A percentile compares a stretch with the other conserved stretches of the same genome.
Conservation (phyloP, 2,113 vertebrate genomes). For the Rattus rattus region DNA sequence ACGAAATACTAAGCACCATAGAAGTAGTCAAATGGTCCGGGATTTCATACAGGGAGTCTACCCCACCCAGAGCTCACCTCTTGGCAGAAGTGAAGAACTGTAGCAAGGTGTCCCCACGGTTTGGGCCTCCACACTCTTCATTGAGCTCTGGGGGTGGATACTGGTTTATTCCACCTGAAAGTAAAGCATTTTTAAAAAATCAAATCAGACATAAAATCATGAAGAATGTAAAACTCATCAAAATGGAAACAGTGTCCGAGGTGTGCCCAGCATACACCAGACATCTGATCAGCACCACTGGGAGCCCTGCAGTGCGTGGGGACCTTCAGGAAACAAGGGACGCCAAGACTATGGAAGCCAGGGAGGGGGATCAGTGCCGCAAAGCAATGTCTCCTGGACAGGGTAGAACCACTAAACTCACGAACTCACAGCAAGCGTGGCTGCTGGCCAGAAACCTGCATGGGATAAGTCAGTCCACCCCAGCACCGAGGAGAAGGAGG, state of each 20-base stretch:
- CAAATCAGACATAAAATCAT: not conserved
- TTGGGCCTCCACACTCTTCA: constrained; percentile 83
- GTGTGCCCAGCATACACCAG: not conserved
- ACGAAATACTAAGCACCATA: not conserved
- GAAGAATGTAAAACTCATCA: not conserved
- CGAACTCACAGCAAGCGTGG: not conserved
- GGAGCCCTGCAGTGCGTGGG: not conserved
- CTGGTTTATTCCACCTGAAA: constrained; percentile 86
- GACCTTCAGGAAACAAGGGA: not conserved
- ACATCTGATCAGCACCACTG: not conserved
- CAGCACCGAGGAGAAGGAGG: not conserved
- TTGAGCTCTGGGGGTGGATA: constrained; percentile 87
- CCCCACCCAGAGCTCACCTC: not conserved
- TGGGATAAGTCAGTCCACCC: not conserved
- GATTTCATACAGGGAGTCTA: not conserved
- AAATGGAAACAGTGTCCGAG: not conserved
- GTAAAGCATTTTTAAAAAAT: constrained; percentile 38
- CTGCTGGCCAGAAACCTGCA: not conserved
- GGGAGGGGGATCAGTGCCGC: too few species aligned
- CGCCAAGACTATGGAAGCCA: too few species aligned
- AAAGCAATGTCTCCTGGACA: too few species aligned
- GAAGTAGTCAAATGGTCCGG: not conserved
- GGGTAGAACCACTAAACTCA: not conserved
- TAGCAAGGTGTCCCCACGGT: constrained; percentile 71
- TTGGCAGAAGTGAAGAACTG: not conserved